phyloP scores from a whole-genome alignment of 2,888 invertebrate genomes.

The Physocephala rufipes region DNA sequence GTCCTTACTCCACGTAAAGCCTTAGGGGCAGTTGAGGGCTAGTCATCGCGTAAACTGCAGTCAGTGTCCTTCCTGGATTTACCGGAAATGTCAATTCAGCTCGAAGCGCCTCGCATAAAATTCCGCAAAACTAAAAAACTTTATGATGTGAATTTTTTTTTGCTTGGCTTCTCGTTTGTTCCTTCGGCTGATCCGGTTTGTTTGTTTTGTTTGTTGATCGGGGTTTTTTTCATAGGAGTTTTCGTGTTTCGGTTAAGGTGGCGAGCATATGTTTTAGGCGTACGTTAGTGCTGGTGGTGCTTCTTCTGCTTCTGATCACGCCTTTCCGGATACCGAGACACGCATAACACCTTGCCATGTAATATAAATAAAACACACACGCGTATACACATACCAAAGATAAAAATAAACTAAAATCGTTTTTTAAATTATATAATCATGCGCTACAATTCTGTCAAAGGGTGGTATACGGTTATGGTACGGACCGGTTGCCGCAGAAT shows the following conservation, averaged over 20 bases:
- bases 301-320: not conserved
- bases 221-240: too few relatives aligned
- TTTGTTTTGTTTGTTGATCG: not conserved
- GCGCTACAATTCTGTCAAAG: conserved; percentile 28
- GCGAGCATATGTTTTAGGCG: conserved; percentile 8
- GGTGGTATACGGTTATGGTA: not conserved
- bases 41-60: not conserved
- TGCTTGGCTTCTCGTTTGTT: conserved; percentile 9
- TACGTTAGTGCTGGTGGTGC: not conserved
- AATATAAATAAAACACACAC: too few relatives aligned
- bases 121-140: conserved; percentile 31
- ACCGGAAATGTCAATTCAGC: conserved; percentile 37
- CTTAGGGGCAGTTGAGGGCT: too few relatives aligned
- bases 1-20: too few relatives aligned
- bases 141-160: conserved; percentile 23
- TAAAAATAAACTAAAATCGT: too few relatives aligned
- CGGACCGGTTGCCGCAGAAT: conserved; percentile 15
- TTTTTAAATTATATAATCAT: too few relatives aligned
- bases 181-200: not conserved
- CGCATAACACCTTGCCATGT: not conserved
- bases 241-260: not conserved
- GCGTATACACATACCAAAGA: too few relatives aligned
- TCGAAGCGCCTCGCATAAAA: conserved; percentile 31
- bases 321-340: not conserved
- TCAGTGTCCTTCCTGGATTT: not conserved